A percentile compares a stretch with the other conserved stretches of the same genome.
phyloP scores from a whole-genome alignment of 2,888 invertebrate species.

The Melanostoma mellinum region DNA sequence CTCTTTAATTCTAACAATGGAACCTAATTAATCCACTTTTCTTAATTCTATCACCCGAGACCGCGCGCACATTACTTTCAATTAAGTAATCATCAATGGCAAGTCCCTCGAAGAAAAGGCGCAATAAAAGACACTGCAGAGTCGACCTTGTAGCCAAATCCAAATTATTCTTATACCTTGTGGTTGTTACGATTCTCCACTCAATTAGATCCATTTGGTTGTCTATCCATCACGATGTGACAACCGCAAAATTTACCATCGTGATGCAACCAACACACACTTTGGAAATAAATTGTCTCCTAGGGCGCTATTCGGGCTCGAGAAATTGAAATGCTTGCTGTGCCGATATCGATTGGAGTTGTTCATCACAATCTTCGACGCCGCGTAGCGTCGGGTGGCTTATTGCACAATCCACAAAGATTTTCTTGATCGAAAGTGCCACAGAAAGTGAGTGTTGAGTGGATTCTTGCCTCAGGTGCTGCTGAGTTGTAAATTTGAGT shows the following conservation, averaged over 20 bases:
- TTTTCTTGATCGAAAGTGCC: slow-evolving; percentile 3
- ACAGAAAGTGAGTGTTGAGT: slow-evolving; percentile 39
- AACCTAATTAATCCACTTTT: neutral
- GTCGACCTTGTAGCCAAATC: slow-evolving; percentile 45
- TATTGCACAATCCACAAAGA: neutral
- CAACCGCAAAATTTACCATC: slow-evolving; percentile 18
- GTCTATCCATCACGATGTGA: slow-evolving; percentile 35
- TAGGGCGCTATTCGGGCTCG: neutral
- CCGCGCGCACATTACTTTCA: slow-evolving; percentile 9
- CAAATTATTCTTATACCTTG: slow-evolving; percentile 34
- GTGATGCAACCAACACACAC: slow-evolving; percentile 38
- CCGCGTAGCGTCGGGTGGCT: slow-evolving; percentile 6
- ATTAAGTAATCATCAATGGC: slow-evolving; percentile 23
- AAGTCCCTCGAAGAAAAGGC: neutral
- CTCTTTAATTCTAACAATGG: slow-evolving; percentile 1
- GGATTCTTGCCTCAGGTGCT: slow-evolving; percentile 30
- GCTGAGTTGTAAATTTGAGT: slow-evolving; percentile 14
- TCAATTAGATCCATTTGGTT: slow-evolving; percentile 41
- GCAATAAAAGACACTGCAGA: neutral
- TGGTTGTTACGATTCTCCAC: slow-evolving; percentile 28
- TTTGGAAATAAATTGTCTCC: slow-evolving; percentile 29
- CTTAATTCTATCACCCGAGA: neutral
- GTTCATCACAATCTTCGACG: slow-evolving; percentile 16
- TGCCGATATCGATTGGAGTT: slow-evolving; percentile 26
- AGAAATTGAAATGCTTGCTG: slow-evolving; percentile 9